Base-by-base conservation (phyloP, 1,140 invertebrate genomes). In the Leptopilina boulardi region DNA sequence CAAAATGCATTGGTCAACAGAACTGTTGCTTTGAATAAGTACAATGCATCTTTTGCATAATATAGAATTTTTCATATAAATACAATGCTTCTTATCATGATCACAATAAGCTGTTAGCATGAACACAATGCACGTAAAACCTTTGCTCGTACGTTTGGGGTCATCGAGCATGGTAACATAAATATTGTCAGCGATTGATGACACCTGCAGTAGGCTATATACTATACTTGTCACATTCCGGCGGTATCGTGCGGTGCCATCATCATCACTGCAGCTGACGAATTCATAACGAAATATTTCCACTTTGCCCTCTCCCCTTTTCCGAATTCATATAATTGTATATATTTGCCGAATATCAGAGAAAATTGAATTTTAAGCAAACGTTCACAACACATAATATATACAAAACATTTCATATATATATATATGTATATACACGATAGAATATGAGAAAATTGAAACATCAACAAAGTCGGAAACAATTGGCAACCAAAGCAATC, bases 61-160 rank as follows among this genome's bases (percentile, higher is more conserved):
- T 8, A 54, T 54, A 18, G 51, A 3, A 19, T 54, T 54, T 54
- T 54, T 54, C 18, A 21, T 0, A 54, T 56, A 56, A 56, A 56
- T 56, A 56, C 54, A 56, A 56, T 56, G 54, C 54, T 56, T 56
- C 54, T 56, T 56, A 56, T 56, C 19, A 56, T 6, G n/a, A 54
- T 3, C 18, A 0, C 8, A 23, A 56, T 56, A 54, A 38, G 5
- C 18, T 56, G 1, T 56, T 23, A 56, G 54, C 19, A 56, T 56
- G 10, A 56, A 26, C 23, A 56, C 19, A 56, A 23, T 23, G 13
- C 19, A 56, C 54, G 19, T 21, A 56, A 56, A 11, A n/a, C n/a
- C 19, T 1, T 10, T 26, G 54, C 54, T 56, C 54, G 23, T 56
- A 9, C 23, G 54, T 3, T 3, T 10, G n/a, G 8, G 54, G 54